Conservation (phyloP, 1,140 invertebrate genomes). For the Acromyrmex echinatior region DNA sequence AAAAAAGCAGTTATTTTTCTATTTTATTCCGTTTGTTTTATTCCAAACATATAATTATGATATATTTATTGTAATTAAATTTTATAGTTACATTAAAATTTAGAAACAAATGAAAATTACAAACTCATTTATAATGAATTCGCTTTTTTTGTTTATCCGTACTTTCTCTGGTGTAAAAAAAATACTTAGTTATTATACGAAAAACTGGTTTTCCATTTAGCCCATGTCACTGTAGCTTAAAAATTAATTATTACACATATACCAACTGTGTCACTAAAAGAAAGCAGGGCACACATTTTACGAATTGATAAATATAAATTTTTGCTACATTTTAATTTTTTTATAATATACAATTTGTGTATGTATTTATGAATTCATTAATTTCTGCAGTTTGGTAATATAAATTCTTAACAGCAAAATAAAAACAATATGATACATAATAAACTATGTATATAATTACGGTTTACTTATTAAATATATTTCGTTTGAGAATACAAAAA, state of each 20-base stretch:
- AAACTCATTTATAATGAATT: neutral
- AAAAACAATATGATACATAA: neutral
- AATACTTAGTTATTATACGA: neutral
- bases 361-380: slow-evolving; percentile 6
- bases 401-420: neutral
- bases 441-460: neutral
- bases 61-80: neutral
- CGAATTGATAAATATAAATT: neutral
- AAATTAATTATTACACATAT: slow-evolving; percentile 20
- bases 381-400: neutral
- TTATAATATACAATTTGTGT: neutral
- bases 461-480: neutral
- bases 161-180: slow-evolving; percentile 22
- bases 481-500: neutral
- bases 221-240: neutral
- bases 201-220: slow-evolving; percentile 3
- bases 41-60: neutral
- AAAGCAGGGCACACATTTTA: slow-evolving; percentile 26
- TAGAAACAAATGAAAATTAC: neutral
- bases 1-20: neutral
- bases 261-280: neutral
- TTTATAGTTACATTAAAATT: neutral
- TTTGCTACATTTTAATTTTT: slow-evolving; percentile 5
- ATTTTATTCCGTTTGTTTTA: neutral
- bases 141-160: neutral